phyloP scores from a whole-genome alignment of 1,140 invertebrate species.

The Anastrepha ludens region DNA sequence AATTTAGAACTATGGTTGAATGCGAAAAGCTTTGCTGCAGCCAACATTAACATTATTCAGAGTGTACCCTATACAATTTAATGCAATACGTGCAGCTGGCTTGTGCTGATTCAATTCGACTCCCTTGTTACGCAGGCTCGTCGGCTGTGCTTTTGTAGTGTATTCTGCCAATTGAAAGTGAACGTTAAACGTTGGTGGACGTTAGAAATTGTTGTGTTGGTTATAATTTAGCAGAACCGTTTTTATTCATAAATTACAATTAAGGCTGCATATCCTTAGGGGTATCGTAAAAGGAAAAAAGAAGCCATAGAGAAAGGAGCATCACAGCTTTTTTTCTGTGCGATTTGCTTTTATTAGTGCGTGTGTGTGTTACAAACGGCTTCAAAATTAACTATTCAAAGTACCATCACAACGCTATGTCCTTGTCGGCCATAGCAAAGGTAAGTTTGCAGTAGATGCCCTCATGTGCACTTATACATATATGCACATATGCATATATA shows the following conservation, averaged over 20 bases:
- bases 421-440: constrained; percentile 74
- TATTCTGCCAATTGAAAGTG: constrained; percentile 19
- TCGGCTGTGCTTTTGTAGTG: background rate
- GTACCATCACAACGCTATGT: constrained; percentile 75
- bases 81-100: constrained; percentile 1
- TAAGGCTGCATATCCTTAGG: background rate
- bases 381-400: constrained; percentile 75
- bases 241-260: background rate
- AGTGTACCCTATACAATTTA: background rate
- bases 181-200: background rate
- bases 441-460: constrained; percentile 62
- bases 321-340: background rate
- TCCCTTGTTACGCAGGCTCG: background rate
- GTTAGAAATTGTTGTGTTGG: background rate
- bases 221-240: background rate
- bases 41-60: background rate
- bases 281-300: background rate
- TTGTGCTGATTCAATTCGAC: background rate
- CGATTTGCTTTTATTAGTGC: background rate
- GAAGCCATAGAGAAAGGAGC: background rate
- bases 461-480: background rate
- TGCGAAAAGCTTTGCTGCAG: background rate
- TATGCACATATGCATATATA: background rate
- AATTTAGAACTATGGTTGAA: background rate
- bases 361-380: constrained; percentile 63